Base-by-base conservation (phyloP, 1,140 invertebrate genomes). In the Mylabris phalerata region DNA sequence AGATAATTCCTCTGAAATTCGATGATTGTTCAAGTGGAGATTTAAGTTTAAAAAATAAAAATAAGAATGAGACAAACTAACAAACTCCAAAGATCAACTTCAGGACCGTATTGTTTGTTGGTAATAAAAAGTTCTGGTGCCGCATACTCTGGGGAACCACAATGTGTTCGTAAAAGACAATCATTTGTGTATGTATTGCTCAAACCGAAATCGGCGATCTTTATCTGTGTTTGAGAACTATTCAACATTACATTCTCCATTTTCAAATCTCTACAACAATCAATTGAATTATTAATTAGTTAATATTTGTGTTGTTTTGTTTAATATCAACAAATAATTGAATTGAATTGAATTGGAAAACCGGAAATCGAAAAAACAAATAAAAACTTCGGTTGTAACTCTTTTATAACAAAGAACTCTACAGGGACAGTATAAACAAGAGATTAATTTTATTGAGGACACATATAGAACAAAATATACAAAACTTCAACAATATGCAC, bases 161-260 rank as follows among this genome's bases (percentile, higher is more conserved):
- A 89, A 60, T 86, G 84, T 0, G 86, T 89, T 58, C 79, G 78
- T 64, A 88, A 74, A 26, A 77, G 75, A 10, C 78, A 77, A 13
- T 79, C 75, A 10, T 75, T 70, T 24, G 71, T 74, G 71, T 80
- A 86, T 10, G 80, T 68, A 67, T 87, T 88, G 65, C 85, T 86
- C 46, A 89, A 68, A 11, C 87, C 86, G 74, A 88, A 88, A 77
- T 89, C 85, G n/a, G 87, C 82, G 50, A 88, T 81, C 76, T 87
- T 87, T 55, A 87, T 80, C 63, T 80, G 81, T 61, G 81, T 80
- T 60, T 82, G 83, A 9, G 79, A 77, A 50, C 80, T 76, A 66
- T 86, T 83, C 61, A 88, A 67, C 80, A 88, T 85, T 27, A 88
- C 82, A 66, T 88, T 88, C 69, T 88, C 85, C 84, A 87, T 87